Base-by-base conservation (phyloP, 2,888 invertebrate genomes). In the Tiliacea aurago region DNA sequence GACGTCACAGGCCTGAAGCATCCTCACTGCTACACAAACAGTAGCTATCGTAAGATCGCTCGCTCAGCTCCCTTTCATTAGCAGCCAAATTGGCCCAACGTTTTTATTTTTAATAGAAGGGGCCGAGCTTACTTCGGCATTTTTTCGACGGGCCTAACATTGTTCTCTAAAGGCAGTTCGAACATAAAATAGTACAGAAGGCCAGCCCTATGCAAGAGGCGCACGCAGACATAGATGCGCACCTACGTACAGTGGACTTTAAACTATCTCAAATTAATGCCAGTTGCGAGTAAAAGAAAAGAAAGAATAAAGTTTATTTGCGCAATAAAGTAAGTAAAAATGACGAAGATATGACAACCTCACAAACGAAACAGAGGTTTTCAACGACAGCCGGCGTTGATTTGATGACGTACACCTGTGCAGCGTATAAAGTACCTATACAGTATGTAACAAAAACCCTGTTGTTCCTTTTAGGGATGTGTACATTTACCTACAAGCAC, bases 71-170 rank as follows among this genome's bases (percentile, higher is more conserved):
- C 83, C 86, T 87, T 87, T 90, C 90, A 91, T 91, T 90, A 90
- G 89, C 81, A 83, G 82, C 83, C 85, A 83, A 91, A 90, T 89
- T 85, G 88, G 87, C 84, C 80, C 83, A 78, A 85, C 89, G 85
- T 88, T 89, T 90, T 91, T 91, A 89, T 91, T 89, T 90, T 90
- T 88, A 87, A 91, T 90, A 87, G 89, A 88, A 87, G 80, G 86
- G 80, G 61, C 73, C 85, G 70, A 74, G 90, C 90, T 88, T 84
- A 76, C 82, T 78, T 74, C 81, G 75, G 86, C 87, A 84, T 79
- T 85, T 83, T 89, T 86, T 81, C 82, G 75, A 81, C 82, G 72
- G 73, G 70, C 70, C 82, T 83, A 88, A 88, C 84, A 87, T 78
- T 79, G 84, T 78, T 84, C 74, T 70, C 61, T 56, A 56, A 68